phyloP scores from a whole-genome alignment of 2,888 invertebrate genomes.

The Scaptomyza reducta region DNA sequence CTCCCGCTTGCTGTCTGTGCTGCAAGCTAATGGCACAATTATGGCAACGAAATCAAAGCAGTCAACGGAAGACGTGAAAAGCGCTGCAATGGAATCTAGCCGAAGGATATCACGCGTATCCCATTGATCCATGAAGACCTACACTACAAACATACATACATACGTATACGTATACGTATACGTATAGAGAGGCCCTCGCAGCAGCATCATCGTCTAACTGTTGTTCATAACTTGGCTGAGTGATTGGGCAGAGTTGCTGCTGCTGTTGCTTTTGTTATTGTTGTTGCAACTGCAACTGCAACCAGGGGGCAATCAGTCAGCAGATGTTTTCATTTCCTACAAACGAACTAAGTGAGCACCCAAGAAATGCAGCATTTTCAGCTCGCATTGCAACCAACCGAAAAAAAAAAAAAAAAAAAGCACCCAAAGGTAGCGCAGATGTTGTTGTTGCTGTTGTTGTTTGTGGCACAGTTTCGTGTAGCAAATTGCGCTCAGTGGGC shows the following conservation, averaged over 20 bases:
- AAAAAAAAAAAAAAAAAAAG: constrained; percentile 46
- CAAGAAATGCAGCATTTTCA: constrained; percentile 14
- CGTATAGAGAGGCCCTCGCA: constrained; percentile 36
- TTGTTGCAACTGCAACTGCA: constrained; percentile 32
- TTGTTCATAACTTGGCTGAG: constrained; percentile 77
- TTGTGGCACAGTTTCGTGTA: constrained; percentile 75
- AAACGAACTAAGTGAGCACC: constrained; percentile 60
- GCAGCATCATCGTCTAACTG: constrained; percentile 64
- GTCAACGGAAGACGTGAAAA: constrained; percentile 75
- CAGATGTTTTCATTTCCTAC: constrained; percentile 81
- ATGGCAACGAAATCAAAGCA: constrained; percentile 73
- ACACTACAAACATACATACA: constrained; percentile 37
- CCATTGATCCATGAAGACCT: constrained; percentile 84
- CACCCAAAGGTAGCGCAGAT: constrained; percentile 67
- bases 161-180: too few relatives aligned
- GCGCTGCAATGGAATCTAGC: constrained; percentile 73
- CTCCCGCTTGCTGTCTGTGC: constrained; percentile 29
- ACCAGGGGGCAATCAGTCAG: constrained; percentile 80
- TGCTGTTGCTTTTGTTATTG: constrained; percentile 14
- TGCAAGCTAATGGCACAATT: constrained; percentile 76
- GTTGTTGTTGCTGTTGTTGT: constrained; percentile 48
- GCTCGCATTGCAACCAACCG: constrained; percentile 39
- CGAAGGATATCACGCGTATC: constrained; percentile 85
- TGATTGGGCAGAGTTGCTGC: constrained; percentile 65
- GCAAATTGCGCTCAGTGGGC: constrained; percentile 77